phyloP scores from a whole-genome alignment of 2,113 vertebrate species.

The Micronycteris hirsuta region DNA sequence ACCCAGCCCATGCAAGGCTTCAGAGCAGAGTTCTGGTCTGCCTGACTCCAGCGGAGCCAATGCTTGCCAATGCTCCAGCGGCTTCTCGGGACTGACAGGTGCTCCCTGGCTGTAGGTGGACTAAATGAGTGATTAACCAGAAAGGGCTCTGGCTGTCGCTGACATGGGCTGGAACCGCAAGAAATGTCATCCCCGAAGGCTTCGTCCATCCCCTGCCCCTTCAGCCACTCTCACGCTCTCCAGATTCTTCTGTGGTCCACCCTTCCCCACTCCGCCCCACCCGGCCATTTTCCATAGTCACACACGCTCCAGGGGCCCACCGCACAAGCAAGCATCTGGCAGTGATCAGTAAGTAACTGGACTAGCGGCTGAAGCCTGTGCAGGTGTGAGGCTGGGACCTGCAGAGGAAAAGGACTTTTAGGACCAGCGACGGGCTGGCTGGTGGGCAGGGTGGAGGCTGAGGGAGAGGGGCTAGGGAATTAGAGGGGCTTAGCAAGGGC shows the following conservation, averaged over 20 bases:
- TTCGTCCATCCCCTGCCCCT: background rate
- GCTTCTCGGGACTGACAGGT: background rate
- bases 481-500: background rate
- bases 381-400: conserved; percentile 53
- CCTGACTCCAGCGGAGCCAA: background rate
- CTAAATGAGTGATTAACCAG: conserved; percentile 50
- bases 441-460: background rate
- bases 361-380: conserved; percentile 58
- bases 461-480: background rate
- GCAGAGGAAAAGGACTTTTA: conserved; percentile 54
- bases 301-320: conserved; percentile 67
- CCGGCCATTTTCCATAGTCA: conserved; percentile 45
- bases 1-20: background rate
- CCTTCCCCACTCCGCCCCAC: background rate
- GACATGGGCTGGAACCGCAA: conserved; percentile 36
- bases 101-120: background rate
- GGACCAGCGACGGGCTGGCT: background rate
- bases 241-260: background rate
- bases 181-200: background rate
- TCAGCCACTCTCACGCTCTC: background rate
- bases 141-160: background rate
- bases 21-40: background rate
- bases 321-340: conserved; percentile 78
- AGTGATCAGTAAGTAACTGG: conserved; percentile 79
- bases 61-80: background rate